These are phyloP conservation scores for Phortica magna DNA, from an alignment of 2,888 invertebrate species.

Conservation along the genomic window DNA sequence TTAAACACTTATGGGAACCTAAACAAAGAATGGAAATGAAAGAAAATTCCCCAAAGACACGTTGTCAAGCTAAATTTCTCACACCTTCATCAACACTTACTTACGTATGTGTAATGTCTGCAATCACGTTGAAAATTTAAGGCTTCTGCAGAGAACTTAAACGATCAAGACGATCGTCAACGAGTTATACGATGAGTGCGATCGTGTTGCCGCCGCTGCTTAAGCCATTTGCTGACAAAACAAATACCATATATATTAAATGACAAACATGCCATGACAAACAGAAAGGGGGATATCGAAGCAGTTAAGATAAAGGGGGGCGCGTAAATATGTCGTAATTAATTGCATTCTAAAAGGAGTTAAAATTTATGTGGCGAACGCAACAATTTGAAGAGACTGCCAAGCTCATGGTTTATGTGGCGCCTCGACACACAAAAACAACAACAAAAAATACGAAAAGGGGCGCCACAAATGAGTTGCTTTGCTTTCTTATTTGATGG, in stretches of 20 bases:
- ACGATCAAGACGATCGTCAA: not conserved
- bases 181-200: constrained; percentile 41
- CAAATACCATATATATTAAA: constrained; percentile 49
- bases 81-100: constrained; percentile 30
- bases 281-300: constrained; percentile 50
- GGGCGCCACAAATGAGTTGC: not conserved
- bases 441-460: not conserved
- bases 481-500: not conserved
- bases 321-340: constrained; percentile 47
- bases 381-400: constrained; percentile 4
- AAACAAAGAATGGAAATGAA: not conserved
- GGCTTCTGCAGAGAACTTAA: constrained; percentile 50
- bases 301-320: not conserved
- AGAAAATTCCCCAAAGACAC: not conserved
- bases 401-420: not conserved
- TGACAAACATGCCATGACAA: not conserved
- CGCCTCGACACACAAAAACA: not conserved
- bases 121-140: constrained; percentile 14
- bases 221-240: constrained; percentile 69
- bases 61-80: constrained; percentile 2
- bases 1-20: not conserved
- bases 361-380: constrained; percentile 59
- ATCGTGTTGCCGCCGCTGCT: constrained; percentile 61
- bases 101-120: not conserved
- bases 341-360: constrained; percentile 52